Conservation (phyloP, 2,797 vertebrate species). For the Mus spretus region DNA sequence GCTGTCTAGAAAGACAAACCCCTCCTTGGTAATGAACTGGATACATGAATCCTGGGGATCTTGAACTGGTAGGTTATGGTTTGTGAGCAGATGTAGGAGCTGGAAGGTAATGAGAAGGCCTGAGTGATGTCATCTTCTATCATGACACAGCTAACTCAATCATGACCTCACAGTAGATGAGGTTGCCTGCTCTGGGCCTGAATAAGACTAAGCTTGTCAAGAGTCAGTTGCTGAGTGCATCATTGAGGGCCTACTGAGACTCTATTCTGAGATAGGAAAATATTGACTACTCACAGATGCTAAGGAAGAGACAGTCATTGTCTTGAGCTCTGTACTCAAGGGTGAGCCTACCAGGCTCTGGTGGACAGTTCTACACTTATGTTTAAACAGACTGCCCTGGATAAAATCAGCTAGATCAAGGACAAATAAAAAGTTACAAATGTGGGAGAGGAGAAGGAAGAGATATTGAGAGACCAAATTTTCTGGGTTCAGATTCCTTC, state of each 20-base stretch:
- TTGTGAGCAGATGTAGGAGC: not conserved
- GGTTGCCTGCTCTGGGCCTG: too few species aligned
- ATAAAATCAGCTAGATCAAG: not conserved
- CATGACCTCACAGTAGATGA: not conserved
- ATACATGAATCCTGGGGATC: not conserved
- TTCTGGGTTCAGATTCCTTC: not conserved
- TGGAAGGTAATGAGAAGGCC: not conserved
- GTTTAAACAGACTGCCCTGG: not conserved
- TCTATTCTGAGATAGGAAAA: not conserved
- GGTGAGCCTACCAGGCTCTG: not conserved
- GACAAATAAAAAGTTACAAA: not conserved
- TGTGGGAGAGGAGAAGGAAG: not conserved
- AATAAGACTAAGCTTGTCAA: not conserved
- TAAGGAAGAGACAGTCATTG: not conserved
- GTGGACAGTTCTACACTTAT: not conserved
- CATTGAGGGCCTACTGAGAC: rapidly evolving
- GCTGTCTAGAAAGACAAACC: not conserved
- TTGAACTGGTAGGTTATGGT: not conserved
- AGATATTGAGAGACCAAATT: not conserved
- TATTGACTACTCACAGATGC: not conserved
- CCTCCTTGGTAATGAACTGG: not conserved
- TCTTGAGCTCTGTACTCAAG: not conserved
- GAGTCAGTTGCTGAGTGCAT: not conserved
- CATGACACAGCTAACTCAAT: not conserved
- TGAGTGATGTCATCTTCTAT: too few species aligned